Percentiles rank a stretch among this genome's conserved stretches.
These are phyloP conservation scores for Alosa alosa DNA, from an alignment of 2,113 vertebrate genomes.

Conservation along the genomic window DNA sequence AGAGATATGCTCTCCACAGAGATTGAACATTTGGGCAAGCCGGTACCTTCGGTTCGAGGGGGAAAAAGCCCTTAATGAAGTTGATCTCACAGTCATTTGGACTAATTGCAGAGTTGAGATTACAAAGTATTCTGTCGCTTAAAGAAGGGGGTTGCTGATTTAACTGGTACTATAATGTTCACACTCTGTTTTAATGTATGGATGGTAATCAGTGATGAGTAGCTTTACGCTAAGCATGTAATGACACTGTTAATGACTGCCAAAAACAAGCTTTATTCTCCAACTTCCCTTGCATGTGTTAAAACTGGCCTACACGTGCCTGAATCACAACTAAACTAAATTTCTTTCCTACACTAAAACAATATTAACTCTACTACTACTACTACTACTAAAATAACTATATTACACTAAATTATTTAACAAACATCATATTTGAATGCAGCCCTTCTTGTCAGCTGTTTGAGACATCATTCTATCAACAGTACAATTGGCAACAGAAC, in stretches of 20 bases:
- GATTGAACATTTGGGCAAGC: constrained; percentile 45
- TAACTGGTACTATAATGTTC: constrained; percentile 57
- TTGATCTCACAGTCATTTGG: constrained; percentile 58
- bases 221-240: constrained; percentile 23
- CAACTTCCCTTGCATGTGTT: not conserved
- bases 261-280: not conserved
- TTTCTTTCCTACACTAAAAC: not conserved
- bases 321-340: not conserved
- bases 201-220: constrained; percentile 54
- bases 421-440: not conserved
- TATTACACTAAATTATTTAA: not conserved
- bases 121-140: constrained; percentile 55
- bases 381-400: not conserved
- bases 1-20: constrained; percentile 43
- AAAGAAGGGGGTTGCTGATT: constrained; percentile 59
- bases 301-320: not conserved
- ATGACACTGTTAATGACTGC: constrained; percentile 26
- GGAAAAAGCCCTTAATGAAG: constrained; percentile 61
- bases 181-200: constrained; percentile 54
- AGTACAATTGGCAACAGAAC: constrained; percentile 3
- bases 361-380: not conserved
- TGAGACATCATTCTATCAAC: not conserved
- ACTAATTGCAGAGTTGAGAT: constrained; percentile 67
- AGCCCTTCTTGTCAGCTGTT: not conserved
- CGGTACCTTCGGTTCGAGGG: constrained; percentile 30